Evolutionary conservation across 2,113 vertebrate species (phyloP), one percentile per base, ranked within the genome.

Genomic region (Muscicapa adusta): DNA sequence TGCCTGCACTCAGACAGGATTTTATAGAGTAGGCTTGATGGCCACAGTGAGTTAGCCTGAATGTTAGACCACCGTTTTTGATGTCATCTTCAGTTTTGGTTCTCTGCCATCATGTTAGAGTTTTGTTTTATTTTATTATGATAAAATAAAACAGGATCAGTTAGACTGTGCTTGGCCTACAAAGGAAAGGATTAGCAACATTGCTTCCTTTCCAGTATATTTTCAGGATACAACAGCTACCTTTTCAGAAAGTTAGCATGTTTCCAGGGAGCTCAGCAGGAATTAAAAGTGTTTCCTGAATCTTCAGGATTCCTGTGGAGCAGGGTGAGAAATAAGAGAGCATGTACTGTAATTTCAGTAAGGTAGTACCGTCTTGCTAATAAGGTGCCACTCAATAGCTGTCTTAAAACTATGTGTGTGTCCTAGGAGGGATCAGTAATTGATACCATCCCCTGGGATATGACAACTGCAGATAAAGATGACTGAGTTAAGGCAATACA

Each of bases 391-490:
- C 65, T 85, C 51, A 43, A 42, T 20, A 88, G 68, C 68, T 81
- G 72, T 57, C 71, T 92, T 95, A 65, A 95, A 92, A 71, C 71
- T 81, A 19, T 87, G 93, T 96, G 90, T 93, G 93, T 93, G 91
- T 95, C 93, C 91, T 90, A 66, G 67, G 50, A 88, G 81, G 89
- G 89, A 86, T 91, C 75, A 94, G 93, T 54, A 79, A 87, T 63
- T 86, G 93, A 90, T 74, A 71, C 82, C 1, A 1, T 95, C 79
- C 94, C 72, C 82, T 93, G 90, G 94, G 94, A 96, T 94, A 94
- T 95, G 88, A 94, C 85, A 74, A 88, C 73, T 95, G 79, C 79
- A 95, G 95, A 97, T 96, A 95, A 96, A 96, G 91, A 92, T 77
- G 80, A 31, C 88, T 87, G 72, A 96, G 73, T 79, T 87, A 66